Base-by-base conservation (phyloP, 2,797 vertebrate genomes). In the Pogoniulus pusillus region DNA sequence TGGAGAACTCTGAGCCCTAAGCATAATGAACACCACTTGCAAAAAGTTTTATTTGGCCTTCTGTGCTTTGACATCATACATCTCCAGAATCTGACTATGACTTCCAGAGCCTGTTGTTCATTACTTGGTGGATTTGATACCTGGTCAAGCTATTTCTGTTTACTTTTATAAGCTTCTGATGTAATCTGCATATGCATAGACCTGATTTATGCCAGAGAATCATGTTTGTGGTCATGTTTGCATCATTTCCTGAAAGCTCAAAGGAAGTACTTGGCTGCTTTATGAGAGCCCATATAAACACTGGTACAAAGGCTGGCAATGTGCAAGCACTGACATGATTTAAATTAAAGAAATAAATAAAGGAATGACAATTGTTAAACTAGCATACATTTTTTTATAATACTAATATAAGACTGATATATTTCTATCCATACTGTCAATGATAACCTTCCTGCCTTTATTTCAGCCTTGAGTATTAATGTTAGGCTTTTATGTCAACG, bases 301-400 rank as follows among this genome's bases (percentile, higher is more conserved):
- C 85, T 96, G 94, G 96, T 96, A 95, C 86, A 96, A 96, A 96
- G 91, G 82, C 77, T 88, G 79, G 88, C 66, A 87, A 69, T 80
- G 59, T 87, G 70, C 89, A 85, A 94, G 66, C 54, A 57, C 87
- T 96, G 92, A 89, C 80, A 85, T 96, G 95, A 53, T 87, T 89
- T 93, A 91, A 74, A 93, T 39, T 39, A 41, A 92, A 91, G 93
- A 91, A 94, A 93, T 91, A 87, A 93, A 90, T 92, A 86, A 90
- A 94, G 93, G 95, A 84, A 96, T 82, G 30, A 71, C 69, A 62
- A 75, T 75, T 95, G 83, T 97, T 96, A 97, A 96, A 95, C 94
- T 96, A 96, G 97, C 95, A 77, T 86, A 71, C 79, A 78, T 9
- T 96, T 95, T 97, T 97, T 96, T 97, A 96, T 96, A 93, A 94